Base-by-base conservation (phyloP, 1,140 invertebrate species). In the Venustaconcha ellipsiformis region DNA sequence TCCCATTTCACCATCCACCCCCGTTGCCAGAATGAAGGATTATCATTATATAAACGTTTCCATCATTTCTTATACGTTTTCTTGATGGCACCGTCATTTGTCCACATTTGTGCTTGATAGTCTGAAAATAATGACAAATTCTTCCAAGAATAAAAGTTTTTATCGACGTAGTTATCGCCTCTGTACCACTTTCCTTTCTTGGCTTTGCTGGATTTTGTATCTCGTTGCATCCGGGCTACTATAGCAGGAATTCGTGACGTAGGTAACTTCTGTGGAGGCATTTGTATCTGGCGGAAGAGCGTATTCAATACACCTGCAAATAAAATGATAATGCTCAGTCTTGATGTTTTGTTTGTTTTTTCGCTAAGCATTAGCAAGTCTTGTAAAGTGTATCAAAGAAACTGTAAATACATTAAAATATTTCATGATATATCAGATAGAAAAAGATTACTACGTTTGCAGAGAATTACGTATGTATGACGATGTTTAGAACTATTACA, bases 31-130 rank as follows among this genome's bases (percentile, higher is more conserved):
- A 37, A 4, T 37, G 37, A 37, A 37, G 3, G 37, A 4, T 37
- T 37, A 37, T 4, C 37, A 37, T 37, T 37, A 4, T 4, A 37
- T 8, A 4, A 17, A n/a, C 64, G 63, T 4, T 37, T 48, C 13
- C 3, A 14, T 55, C 57, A 77, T 68, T 77, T 77, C 59, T 77
- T 77, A 59, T 72, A 77, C 3, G 69, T 5, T 2, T 30, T 20
- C 58, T 77, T 77, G 18, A 77, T 77, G 1, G 58, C 70, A 2
- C 75, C 75, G 56, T 56, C 57, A 11, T 66, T 18, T 13, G 75
- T 77, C 75, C 75, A 77, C 75, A 77, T 77, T 8, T 71, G 70
- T 2, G 75, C 75, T 55, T 77, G 75, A 20, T 77, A 77, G 65
- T 77, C 75, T 14, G 55, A 67, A 57, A 72, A 77, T 57, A 77